Evolutionary conservation across 2,113 vertebrate genomes (phyloP).

Genomic region (Scopus umbretta): DNA sequence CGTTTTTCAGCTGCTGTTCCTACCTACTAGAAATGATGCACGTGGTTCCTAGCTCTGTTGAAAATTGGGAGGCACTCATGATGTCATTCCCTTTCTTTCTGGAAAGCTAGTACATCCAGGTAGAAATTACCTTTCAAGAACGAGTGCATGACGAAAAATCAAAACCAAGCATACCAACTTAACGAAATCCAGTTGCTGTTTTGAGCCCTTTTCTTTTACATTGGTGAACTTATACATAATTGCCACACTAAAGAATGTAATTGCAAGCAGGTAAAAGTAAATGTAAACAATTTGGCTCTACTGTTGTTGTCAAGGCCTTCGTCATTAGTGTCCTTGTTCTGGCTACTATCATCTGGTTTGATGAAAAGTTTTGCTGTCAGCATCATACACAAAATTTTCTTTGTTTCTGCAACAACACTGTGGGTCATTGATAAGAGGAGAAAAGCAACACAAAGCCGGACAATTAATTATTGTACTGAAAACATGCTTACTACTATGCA

Average conservation of each 20-base stretch:
- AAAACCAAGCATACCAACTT: neutral
- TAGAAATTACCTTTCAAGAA: neutral
- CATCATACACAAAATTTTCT: neutral
- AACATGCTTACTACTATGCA: neutral
- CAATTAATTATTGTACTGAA: neutral
- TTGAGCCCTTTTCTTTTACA: neutral
- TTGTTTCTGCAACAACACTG: neutral
- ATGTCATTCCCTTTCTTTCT: neutral
- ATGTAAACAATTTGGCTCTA: neutral
- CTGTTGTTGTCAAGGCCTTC: neutral
- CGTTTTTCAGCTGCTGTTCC: neutral
- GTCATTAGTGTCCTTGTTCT: neutral
- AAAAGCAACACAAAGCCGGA: neutral
- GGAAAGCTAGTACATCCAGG: neutral
- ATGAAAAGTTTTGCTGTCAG: neutral
- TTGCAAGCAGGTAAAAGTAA: neutral
- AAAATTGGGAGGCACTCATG: neutral
- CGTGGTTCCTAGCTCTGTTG: neutral
- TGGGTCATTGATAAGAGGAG: neutral
- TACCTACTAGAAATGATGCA: neutral
- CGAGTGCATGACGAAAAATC: neutral
- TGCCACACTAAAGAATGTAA: neutral
- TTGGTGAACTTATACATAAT: fast-evolving
- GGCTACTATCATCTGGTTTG: neutral
- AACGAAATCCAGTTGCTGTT: neutral